Percentiles rank a stretch among this genome's conserved stretches.
phyloP scores from a whole-genome alignment of 1,140 invertebrate genomes.

The Drosophila lacertosa region DNA sequence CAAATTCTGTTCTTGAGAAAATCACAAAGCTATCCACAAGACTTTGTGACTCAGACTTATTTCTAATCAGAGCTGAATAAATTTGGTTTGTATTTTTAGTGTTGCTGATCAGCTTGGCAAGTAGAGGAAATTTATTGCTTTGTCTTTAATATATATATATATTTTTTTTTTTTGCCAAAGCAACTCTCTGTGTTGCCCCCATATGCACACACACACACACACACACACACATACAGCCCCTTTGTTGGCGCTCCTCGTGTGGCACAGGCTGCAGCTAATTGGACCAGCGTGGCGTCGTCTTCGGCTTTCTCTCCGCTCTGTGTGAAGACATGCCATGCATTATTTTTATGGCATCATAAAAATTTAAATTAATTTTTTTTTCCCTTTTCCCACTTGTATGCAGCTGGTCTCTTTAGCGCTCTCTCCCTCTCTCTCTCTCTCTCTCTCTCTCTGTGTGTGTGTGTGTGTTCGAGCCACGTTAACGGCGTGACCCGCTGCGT shows the following conservation, averaged over 20 bases:
- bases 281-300: conserved; percentile 64
- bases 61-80: too few species aligned
- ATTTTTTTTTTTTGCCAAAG: too few species aligned
- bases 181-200: too few species aligned
- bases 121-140: too few species aligned
- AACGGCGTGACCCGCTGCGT: conserved; percentile 4
- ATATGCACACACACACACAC: conserved; percentile 2
- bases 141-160: too few species aligned
- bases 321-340: conserved; percentile 63
- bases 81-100: too few species aligned
- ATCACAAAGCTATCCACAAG: background rate
- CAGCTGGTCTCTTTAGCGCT: conserved; percentile 25
- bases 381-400: conserved; percentile 13
- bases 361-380: conserved; percentile 77
- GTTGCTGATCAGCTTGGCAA: too few species aligned
- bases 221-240: background rate
- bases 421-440: conserved; percentile 15
- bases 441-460: background rate
- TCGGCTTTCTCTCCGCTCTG: conserved; percentile 8
- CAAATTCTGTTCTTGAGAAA: too few species aligned
- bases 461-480: conserved; percentile 30
- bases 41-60: too few species aligned
- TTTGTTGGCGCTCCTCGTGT: too few species aligned
- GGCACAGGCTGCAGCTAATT: conserved; percentile 69
- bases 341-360: conserved; percentile 78